Conservation (phyloP, 2,797 vertebrate species). For the Amniataba percoides region DNA sequence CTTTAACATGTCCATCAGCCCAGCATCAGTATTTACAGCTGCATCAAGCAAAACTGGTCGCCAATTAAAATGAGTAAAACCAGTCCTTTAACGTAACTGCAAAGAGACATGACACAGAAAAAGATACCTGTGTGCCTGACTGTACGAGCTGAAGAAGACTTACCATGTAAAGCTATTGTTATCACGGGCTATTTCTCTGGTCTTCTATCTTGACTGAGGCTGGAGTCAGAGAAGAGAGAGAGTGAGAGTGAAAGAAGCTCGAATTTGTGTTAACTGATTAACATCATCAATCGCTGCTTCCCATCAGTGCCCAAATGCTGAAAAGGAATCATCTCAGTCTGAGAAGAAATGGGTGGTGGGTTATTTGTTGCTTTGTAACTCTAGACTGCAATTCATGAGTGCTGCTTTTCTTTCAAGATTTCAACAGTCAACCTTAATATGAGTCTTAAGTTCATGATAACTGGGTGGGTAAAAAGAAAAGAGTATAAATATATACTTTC, state of each 20-base stretch:
- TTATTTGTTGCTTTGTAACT: conserved; percentile 13
- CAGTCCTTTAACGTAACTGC: neutral
- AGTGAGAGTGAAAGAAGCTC: conserved; percentile 21
- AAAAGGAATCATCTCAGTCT: conserved; percentile 27
- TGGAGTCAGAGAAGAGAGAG: neutral
- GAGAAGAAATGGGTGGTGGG: conserved; percentile 9
- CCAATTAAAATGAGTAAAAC: too few species aligned
- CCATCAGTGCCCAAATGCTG: conserved; percentile 14
- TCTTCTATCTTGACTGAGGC: conserved; percentile 4
- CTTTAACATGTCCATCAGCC: too few species aligned
- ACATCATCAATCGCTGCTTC: conserved; percentile 29
- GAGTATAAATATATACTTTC: conserved; percentile 33
- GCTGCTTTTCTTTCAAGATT: conserved; percentile 11
- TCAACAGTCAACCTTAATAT: conserved; percentile 22
- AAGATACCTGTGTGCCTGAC: neutral
- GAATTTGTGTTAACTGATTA: conserved; percentile 34
- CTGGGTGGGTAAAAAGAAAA: conserved; percentile 4
- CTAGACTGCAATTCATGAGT: conserved; percentile 9
- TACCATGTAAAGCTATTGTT: conserved; percentile 6
- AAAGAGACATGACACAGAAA: neutral
- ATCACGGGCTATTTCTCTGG: conserved; percentile 4
- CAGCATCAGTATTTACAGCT: too few species aligned
- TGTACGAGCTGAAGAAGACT: neutral
- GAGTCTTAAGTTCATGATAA: conserved; percentile 29
- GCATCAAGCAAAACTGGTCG: too few species aligned